These are phyloP conservation scores for Pemphigus obesinymphae DNA, from an alignment of 1,140 invertebrate genomes.

Conservation along the genomic window DNA sequence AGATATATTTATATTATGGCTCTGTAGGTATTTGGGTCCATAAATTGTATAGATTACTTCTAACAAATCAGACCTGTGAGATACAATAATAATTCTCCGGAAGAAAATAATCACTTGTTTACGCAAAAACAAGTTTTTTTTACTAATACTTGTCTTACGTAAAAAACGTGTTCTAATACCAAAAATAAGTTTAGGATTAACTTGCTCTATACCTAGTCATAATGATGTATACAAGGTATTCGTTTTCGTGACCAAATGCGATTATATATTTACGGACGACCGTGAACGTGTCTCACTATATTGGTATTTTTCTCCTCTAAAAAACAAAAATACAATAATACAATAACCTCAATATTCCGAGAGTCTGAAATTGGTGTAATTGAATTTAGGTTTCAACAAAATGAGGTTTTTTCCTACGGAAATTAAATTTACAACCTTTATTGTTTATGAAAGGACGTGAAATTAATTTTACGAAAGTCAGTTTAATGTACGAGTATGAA, in stretches of 20 bases:
- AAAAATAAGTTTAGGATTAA: not conserved
- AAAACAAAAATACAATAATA: too few relatives aligned
- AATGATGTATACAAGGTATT: not conserved
- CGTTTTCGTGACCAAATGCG: not conserved
- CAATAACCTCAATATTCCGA: too few relatives aligned
- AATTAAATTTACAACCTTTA: not conserved
- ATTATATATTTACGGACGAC: not conserved
- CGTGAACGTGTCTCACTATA: not conserved
- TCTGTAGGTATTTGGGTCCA: not conserved
- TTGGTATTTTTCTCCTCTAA: not conserved
- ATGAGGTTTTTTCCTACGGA: not conserved
- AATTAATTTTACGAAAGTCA: too few relatives aligned
- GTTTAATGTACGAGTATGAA: too few relatives aligned
- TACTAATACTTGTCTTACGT: not conserved
- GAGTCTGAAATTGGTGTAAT: not conserved
- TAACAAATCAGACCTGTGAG: too few relatives aligned
- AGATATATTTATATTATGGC: not conserved
- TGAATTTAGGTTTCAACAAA: not conserved
- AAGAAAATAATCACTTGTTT: not conserved
- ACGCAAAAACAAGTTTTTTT: not conserved
- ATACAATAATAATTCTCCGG: not conserved
- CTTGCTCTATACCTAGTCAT: not conserved
- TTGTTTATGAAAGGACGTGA: too few relatives aligned
- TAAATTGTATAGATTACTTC: too few relatives aligned
- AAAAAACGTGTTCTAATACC: not conserved